Conservation (phyloP, 2,113 vertebrate species). For the Dolichotis patagonum region DNA sequence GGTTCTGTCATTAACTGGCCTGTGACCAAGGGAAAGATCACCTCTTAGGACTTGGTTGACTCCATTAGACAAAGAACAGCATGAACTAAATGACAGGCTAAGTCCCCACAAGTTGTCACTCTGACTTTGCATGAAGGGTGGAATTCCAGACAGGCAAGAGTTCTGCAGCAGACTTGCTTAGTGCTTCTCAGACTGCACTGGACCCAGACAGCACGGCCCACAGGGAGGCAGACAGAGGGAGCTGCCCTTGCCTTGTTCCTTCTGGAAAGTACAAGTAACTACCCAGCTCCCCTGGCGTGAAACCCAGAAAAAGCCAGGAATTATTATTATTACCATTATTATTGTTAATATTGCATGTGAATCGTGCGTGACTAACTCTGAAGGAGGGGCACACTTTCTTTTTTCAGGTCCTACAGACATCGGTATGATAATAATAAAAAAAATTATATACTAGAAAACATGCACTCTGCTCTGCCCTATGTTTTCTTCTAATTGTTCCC, state of each 20-base stretch:
- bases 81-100: background rate
- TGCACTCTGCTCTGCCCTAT: conserved; percentile 83
- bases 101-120: background rate
- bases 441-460: conserved; percentile 86
- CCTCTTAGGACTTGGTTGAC: background rate
- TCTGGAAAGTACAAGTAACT: background rate
- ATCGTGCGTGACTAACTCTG: conserved; percentile 80
- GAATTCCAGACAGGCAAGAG: background rate
- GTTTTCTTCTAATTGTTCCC: conserved; percentile 88
- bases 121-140: background rate
- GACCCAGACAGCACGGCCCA: background rate
- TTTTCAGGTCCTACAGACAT: conserved; percentile 83
- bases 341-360: conserved; percentile 62
- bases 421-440: conserved; percentile 84
- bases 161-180: no score
- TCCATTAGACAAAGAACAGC: background rate
- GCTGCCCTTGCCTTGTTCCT: background rate
- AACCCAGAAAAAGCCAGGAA: conserved; percentile 26
- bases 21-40: background rate
- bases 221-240: no score
- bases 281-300: background rate
- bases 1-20: background rate
- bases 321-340: conserved; percentile 56
- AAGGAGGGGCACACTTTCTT: conserved; percentile 81
- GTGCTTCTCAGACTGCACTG: background rate